A percentile compares a stretch with the other conserved stretches of the same genome.
Conservation (phyloP, 2,113 vertebrate species). For the Hylia prasina region DNA sequence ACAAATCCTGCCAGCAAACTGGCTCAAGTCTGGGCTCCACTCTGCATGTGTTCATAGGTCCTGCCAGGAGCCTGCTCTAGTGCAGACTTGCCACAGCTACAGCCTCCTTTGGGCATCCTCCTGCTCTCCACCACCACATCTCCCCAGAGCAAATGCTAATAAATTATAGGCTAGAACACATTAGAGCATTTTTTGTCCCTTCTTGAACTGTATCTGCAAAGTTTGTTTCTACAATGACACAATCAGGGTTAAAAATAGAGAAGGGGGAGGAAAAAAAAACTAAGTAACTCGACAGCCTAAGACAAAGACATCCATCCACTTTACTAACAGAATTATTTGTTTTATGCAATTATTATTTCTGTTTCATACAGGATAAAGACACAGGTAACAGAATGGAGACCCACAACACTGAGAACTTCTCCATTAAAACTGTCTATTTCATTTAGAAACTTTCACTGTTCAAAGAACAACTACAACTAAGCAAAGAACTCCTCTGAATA, state of each 20-base stretch:
- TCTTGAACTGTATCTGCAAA: background rate
- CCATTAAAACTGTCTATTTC: background rate
- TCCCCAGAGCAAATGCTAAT: background rate
- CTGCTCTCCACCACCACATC: background rate
- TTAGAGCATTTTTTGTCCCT: background rate
- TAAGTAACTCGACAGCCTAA: background rate
- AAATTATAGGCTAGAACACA: background rate
- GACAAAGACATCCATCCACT: background rate
- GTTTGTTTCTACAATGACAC: background rate
- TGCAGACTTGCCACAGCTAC: background rate
- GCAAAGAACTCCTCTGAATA: background rate
- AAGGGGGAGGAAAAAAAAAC: fast-evolving
- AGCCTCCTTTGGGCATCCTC: fast-evolving
- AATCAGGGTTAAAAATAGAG: background rate
- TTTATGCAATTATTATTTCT: background rate
- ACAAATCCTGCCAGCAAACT: background rate
- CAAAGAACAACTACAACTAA: background rate
- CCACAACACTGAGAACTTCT: background rate
- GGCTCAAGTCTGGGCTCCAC: background rate
- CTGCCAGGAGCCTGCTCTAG: background rate
- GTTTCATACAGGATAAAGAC: background rate
- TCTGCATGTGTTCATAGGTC: background rate
- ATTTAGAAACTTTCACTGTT: background rate
- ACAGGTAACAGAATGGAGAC: background rate
- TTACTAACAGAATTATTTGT: background rate